phyloP scores from a whole-genome alignment of 1,140 invertebrate species.

The Leptinotarsa texana region DNA sequence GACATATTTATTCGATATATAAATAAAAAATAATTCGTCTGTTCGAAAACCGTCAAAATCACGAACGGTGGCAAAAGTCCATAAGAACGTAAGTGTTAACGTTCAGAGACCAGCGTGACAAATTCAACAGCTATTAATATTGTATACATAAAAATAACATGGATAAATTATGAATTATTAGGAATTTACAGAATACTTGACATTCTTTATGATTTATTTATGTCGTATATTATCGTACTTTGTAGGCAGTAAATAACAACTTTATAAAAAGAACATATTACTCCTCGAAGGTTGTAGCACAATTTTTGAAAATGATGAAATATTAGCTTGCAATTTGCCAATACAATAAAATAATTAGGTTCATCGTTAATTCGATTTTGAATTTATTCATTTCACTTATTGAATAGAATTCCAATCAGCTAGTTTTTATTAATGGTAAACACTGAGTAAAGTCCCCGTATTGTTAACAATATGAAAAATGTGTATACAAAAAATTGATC shows the following conservation, averaged over 20 bases:
- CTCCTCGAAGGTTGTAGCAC: not conserved
- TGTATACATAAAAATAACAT: not conserved
- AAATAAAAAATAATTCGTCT: no score
- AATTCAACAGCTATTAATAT: not conserved
- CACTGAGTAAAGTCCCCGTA: no score
- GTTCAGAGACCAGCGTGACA: not conserved
- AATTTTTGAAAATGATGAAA: not conserved
- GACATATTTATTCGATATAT: no score
- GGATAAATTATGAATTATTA: conserved; percentile 7
- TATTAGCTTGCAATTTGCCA: not conserved
- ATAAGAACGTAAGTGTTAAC: not conserved
- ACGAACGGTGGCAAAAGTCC: not conserved
- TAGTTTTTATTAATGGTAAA: no score
- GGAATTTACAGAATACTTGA: not conserved
- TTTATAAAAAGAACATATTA: not conserved
- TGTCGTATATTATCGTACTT: not conserved
- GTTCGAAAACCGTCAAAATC: no score
- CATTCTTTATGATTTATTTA: not conserved
- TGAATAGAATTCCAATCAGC: no score
- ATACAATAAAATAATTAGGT: not conserved
- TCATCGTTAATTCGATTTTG: not conserved
- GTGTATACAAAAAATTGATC: no score
- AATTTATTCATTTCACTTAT: no score
- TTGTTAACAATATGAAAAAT: no score
- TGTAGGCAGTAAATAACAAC: not conserved